Evolutionary conservation across 1,140 invertebrate genomes (phyloP).

Genomic region (Caenorhabditis briggsae): DNA sequence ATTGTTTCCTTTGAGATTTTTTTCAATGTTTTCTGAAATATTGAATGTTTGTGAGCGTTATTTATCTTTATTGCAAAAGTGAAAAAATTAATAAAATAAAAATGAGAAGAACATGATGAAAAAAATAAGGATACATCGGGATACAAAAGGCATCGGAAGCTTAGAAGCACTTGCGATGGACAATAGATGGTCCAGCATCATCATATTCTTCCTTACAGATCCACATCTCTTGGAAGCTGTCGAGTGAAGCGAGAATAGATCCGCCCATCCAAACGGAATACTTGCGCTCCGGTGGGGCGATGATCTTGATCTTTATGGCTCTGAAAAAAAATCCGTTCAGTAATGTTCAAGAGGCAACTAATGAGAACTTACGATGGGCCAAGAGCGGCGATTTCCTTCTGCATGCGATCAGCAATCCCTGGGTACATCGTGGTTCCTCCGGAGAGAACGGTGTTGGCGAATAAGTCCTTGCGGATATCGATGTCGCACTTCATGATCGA

Average conservation of each 20-base stretch:
- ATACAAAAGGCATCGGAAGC: no score
- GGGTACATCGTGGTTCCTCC: slow-evolving; percentile 81
- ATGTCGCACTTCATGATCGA: slow-evolving; percentile 80
- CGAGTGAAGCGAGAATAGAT: not conserved
- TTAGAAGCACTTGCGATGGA: not conserved
- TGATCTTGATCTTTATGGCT: not conserved
- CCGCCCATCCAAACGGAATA: not conserved
- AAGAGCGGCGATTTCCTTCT: slow-evolving; percentile 81
- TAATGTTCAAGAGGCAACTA: no score
- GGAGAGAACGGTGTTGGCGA: slow-evolving; percentile 80
- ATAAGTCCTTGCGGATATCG: slow-evolving; percentile 79
- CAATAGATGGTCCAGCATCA: not conserved
- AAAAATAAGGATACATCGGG: no score
- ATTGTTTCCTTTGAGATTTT: no score
- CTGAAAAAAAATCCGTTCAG: no score
- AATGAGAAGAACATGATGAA: no score
- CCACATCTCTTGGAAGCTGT: not conserved
- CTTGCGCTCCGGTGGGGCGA: not conserved
- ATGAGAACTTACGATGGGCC: slow-evolving; percentile 77
- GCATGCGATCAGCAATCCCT: slow-evolving; percentile 80
- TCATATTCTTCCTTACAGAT: not conserved
- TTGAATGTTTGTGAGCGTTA: no score
- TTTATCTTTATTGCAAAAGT: no score
- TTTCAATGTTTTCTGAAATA: no score
- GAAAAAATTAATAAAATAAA: no score